These are phyloP conservation scores for Umimayanthus kanabou DNA, from an alignment of 92 coral and sea anemone genomes.

Conservation along the genomic window DNA sequence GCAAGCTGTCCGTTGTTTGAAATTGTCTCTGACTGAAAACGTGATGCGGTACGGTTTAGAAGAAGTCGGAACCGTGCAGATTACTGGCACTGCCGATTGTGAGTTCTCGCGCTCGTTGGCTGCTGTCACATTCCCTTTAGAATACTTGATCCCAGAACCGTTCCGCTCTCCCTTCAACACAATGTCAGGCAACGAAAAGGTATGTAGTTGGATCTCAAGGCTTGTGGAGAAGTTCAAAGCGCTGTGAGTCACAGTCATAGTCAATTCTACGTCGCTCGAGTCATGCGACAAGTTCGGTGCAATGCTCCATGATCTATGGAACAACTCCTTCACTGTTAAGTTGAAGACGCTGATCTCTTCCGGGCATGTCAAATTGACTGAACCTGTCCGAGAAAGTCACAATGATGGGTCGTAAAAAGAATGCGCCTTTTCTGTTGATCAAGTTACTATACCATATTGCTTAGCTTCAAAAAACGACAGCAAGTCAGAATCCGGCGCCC, in stretches of 20 bases:
- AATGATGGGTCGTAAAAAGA: not conserved
- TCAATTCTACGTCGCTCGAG: not conserved
- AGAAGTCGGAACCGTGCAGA: slow-evolving; percentile 14
- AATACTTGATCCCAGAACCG: slow-evolving; percentile 5
- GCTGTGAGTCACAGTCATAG: not conserved
- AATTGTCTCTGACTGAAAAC: not conserved
- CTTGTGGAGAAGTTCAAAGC: slow-evolving; percentile 12
- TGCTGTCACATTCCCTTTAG: not conserved
- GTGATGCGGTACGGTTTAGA: slow-evolving; percentile 21
- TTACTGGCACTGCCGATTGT: not conserved
- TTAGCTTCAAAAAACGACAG: no score
- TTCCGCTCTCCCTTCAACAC: slow-evolving; percentile 3
- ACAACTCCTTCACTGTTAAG: not conserved
- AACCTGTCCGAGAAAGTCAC: not conserved
- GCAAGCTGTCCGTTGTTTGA: not conserved
- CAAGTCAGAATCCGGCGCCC: no score
- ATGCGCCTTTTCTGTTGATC: not conserved
- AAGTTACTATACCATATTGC: not conserved
- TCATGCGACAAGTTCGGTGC: not conserved
- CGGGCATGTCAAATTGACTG: not conserved
- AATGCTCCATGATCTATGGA: not conserved
- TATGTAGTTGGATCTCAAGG: not conserved
- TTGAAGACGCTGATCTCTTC: not conserved
- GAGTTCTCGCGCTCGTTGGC: not conserved
- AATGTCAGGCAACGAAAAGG: not conserved